These are phyloP conservation scores for Erinaceus europaeus DNA, from an alignment of 2,113 vertebrate genomes.

Conservation along the genomic window DNA sequence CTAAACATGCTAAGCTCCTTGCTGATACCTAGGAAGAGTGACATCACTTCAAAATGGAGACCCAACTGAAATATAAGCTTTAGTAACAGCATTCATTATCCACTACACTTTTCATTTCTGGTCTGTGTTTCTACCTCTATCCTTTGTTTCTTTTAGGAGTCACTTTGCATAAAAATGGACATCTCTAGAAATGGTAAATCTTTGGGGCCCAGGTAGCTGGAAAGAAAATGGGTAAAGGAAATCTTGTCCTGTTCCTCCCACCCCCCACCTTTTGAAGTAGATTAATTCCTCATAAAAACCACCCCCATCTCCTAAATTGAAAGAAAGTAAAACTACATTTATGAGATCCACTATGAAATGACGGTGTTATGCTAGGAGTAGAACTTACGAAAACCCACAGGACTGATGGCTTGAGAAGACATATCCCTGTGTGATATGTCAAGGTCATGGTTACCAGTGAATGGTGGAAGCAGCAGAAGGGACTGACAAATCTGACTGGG, in stretches of 20 bases:
- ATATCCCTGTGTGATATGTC: background rate
- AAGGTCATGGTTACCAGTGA: constrained; percentile 9
- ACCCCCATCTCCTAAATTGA: background rate
- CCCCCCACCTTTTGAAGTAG: background rate
- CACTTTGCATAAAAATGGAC: background rate
- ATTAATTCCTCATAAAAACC: background rate
- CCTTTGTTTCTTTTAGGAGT: constrained; percentile 12
- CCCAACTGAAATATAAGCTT: background rate
- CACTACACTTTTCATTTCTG: background rate
- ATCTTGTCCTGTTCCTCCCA: background rate
- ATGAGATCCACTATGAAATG: constrained; percentile 17
- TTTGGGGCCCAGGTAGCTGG: background rate
- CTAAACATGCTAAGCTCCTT: background rate
- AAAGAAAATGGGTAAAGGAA: background rate
- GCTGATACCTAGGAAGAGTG: background rate
- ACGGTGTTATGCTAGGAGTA: background rate
- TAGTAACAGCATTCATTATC: background rate
- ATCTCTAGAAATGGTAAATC: background rate
- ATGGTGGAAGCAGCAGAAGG: background rate
- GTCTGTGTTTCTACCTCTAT: background rate
- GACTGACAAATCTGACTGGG: background rate
- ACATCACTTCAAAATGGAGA: background rate
- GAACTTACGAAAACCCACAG: constrained; percentile 2
- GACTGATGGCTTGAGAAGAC: constrained; percentile 15
- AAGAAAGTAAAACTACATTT: constrained; percentile 30